phyloP scores from a whole-genome alignment of 2,113 vertebrate genomes.

The Seriola quinqueradiata region DNA sequence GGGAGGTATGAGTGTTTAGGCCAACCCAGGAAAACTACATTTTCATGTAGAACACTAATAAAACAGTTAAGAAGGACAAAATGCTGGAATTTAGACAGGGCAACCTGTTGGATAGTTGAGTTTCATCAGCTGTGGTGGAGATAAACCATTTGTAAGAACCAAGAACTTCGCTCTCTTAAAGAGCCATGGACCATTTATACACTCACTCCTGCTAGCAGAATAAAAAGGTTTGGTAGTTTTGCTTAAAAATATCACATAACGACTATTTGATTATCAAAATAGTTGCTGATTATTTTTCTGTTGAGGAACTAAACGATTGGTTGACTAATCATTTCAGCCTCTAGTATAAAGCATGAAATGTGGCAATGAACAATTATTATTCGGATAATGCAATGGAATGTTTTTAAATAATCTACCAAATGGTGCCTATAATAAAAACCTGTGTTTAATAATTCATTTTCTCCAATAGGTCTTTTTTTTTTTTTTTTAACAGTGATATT shows the following conservation, averaged over 20 bases:
- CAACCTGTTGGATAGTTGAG: neutral
- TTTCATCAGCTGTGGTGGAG: neutral
- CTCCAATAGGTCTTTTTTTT: neutral
- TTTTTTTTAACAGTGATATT: neutral
- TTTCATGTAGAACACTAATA: neutral
- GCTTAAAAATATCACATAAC: too few relatives aligned
- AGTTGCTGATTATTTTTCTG: too few relatives aligned
- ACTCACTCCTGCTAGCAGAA: neutral
- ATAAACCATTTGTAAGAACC: neutral
- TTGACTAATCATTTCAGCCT: too few relatives aligned
- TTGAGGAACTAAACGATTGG: too few relatives aligned
- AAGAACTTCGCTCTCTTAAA: too few relatives aligned
- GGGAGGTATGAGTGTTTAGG: slow-evolving; percentile 17
- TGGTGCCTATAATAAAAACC: neutral
- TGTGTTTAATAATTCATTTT: neutral
- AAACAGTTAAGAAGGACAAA: neutral
- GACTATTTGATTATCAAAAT: too few relatives aligned
- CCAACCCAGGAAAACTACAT: neutral
- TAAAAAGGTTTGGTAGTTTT: too few relatives aligned
- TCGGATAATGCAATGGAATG: neutral
- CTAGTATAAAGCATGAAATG: too few relatives aligned
- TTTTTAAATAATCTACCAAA: neutral
- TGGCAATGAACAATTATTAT: neutral
- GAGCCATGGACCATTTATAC: neutral
- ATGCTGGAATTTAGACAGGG: neutral